phyloP scores from a whole-genome alignment of 2,113 vertebrate genomes.

The Cyprinodon brontotheroides region DNA sequence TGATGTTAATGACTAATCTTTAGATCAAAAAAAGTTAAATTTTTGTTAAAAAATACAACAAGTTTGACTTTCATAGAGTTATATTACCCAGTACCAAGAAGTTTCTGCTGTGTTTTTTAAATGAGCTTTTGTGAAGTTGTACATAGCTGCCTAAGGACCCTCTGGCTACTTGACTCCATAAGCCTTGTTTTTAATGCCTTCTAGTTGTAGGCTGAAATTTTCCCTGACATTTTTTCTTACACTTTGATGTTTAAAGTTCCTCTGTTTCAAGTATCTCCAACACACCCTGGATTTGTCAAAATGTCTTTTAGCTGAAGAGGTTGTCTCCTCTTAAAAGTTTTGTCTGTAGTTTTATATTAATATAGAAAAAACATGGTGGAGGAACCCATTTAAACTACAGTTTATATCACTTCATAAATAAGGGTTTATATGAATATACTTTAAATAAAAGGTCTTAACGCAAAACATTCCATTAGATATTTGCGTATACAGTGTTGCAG shows the following conservation, averaged over 20 bases:
- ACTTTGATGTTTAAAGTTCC: conserved; percentile 29
- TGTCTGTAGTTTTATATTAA: neutral
- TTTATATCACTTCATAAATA: neutral
- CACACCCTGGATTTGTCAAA: conserved; percentile 41
- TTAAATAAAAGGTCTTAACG: neutral
- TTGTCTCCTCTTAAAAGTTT: conserved; percentile 4
- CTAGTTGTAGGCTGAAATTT: conserved; percentile 8
- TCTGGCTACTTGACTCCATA: conserved; percentile 21
- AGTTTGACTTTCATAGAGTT: neutral
- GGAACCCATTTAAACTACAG: neutral
- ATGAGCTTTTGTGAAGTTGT: neutral
- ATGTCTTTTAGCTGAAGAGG: conserved; percentile 23
- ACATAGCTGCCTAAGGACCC: neutral
- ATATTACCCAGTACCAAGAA: neutral
- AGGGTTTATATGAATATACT: neutral
- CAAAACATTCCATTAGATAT: neutral
- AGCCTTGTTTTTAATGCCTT: neutral
- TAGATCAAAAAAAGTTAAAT: neutral
- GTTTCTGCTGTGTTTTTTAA: neutral
- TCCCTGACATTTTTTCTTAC: conserved; percentile 1
- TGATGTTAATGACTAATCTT: neutral
- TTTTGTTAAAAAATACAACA: neutral
- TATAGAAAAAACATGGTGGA: neutral
- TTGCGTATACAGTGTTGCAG: neutral
- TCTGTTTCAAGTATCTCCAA: conserved; percentile 18